Conservation (phyloP, 2,888 invertebrate species). For the Cheilosia soror region DNA sequence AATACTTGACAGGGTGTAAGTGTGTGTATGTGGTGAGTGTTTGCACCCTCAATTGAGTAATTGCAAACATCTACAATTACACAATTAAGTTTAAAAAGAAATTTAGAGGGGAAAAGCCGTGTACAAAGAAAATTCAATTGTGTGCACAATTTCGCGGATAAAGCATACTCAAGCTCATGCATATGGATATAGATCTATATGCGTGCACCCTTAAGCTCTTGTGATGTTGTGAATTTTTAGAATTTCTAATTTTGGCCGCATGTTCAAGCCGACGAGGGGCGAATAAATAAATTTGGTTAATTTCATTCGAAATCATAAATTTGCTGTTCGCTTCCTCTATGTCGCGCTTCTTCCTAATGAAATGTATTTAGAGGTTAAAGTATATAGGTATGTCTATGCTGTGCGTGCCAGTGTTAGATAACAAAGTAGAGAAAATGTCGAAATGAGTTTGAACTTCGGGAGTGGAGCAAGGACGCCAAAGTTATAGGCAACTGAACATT, state of each 20-base stretch:
- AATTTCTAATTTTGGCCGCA: constrained; percentile 62
- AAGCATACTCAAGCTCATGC: background rate
- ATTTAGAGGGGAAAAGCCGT: constrained; percentile 8
- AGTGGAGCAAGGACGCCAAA: constrained; percentile 16
- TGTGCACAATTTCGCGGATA: constrained; percentile 55
- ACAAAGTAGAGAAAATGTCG: constrained; percentile 8
- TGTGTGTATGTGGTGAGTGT: background rate
- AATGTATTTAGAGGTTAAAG: constrained; percentile 24
- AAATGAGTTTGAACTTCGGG: constrained; percentile 9
- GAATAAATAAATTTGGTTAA: constrained; percentile 25
- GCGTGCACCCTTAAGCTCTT: constrained; percentile 13
- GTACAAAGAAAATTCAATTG: constrained; percentile 45
- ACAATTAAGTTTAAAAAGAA: constrained; percentile 56
- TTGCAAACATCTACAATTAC: constrained; percentile 71
- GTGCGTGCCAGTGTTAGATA: constrained; percentile 39
- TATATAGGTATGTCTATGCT: background rate
- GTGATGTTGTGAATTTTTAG: constrained; percentile 50
- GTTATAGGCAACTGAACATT: constrained; percentile 44
- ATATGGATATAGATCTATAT: background rate
- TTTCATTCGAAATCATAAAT: constrained; percentile 52
- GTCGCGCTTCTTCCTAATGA: constrained; percentile 25
- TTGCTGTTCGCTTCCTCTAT: constrained; percentile 12
- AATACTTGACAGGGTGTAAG: constrained; percentile 25
- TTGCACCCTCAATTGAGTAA: constrained; percentile 67
- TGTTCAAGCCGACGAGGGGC: background rate